Percentiles rank a stretch among this genome's conserved stretches.
Conservation (phyloP, 2,888 invertebrate genomes). For the Celastrina argiolus region DNA sequence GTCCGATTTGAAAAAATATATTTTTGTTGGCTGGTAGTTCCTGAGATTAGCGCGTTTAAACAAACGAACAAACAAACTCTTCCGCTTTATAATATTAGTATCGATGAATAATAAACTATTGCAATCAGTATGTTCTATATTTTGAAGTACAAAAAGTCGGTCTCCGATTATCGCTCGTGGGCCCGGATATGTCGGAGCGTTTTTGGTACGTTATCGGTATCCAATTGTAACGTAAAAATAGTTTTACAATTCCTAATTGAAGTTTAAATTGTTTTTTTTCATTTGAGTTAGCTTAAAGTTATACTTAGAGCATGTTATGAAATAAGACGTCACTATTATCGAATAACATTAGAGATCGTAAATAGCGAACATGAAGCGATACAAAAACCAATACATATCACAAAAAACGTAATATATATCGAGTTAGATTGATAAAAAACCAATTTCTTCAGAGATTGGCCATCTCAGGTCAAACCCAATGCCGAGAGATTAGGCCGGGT, state of each 20-base stretch:
- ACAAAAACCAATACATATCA: neutral
- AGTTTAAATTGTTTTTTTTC: neutral
- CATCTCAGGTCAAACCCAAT: neutral
- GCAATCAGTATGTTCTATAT: too few relatives aligned
- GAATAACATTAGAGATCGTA: neutral
- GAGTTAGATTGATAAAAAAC: constrained; percentile 10
- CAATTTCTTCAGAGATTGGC: constrained; percentile 9
- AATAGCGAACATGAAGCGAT: neutral
- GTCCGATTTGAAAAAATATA: too few relatives aligned
- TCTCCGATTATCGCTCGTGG: too few relatives aligned
- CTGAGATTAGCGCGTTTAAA: too few relatives aligned
- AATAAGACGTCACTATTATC: neutral
- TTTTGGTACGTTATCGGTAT: too few relatives aligned
- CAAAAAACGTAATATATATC: neutral
- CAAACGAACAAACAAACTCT: too few relatives aligned
- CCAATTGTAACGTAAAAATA: too few relatives aligned
- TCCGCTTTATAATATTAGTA: too few relatives aligned
- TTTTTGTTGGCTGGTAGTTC: too few relatives aligned
- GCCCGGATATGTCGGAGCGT: too few relatives aligned
- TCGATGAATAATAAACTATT: too few relatives aligned
- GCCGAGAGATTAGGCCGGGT: neutral
- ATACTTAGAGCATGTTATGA: neutral
- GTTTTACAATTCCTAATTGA: neutral
- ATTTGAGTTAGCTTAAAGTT: neutral
- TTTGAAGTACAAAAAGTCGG: too few relatives aligned